Percentiles rank a stretch among this genome's conserved stretches.
Evolutionary conservation across 1,140 invertebrate species (phyloP).

Genomic region (Caerostris darwini): DNA sequence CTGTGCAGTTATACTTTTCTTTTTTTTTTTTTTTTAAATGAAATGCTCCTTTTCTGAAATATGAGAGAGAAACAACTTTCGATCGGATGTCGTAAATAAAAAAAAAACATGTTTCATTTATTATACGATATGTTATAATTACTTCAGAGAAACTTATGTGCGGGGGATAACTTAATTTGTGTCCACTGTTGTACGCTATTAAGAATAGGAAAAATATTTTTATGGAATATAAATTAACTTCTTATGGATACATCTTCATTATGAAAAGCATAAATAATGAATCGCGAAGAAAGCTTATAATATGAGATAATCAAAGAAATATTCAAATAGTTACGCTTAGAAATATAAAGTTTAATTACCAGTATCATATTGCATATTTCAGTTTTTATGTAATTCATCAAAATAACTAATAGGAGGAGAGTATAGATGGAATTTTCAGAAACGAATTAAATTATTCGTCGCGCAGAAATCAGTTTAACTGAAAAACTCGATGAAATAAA

Average conservation of each 20-base stretch:
- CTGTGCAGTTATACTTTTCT: not conserved
- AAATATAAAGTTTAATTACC: not conserved
- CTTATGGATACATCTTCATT: not conserved
- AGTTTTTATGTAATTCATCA: not conserved
- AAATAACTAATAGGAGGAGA: not conserved
- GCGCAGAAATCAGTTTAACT: too few species aligned
- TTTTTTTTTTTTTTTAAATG: not conserved
- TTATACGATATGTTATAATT: conserved; percentile 33
- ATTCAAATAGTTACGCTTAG: not conserved
- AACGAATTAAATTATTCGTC: not conserved
- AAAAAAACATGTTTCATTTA: not conserved
- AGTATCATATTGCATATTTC: not conserved
- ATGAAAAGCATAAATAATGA: not conserved
- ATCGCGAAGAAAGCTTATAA: not conserved
- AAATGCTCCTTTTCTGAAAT: not conserved
- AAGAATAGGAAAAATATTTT: not conserved
- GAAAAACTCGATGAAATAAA: too few species aligned
- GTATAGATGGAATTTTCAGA: not conserved
- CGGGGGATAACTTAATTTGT: conserved; percentile 1
- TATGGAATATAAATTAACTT: conserved; percentile 34
- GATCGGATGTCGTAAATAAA: not conserved
- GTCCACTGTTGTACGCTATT: not conserved
- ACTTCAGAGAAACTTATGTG: conserved; percentile 23
- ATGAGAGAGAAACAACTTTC: not conserved
- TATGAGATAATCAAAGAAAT: conserved; percentile 1